phyloP scores from a whole-genome alignment of 2,888 invertebrate genomes.

The Drosophila robusta region DNA sequence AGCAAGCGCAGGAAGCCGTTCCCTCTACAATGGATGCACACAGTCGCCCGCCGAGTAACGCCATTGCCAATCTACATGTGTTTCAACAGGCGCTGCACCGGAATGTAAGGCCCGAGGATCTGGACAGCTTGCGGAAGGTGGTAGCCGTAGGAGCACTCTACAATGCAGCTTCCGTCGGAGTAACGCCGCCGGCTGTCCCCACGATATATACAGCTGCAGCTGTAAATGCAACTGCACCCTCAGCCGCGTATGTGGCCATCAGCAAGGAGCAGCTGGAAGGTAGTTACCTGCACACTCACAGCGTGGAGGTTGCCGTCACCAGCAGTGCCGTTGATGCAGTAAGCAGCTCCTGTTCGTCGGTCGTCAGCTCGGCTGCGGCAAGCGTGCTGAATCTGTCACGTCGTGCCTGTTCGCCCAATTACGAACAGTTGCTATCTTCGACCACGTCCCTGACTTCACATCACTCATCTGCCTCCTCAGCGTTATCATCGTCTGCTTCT shows the following conservation, averaged over 20 bases:
- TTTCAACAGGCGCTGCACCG: conserved; percentile 76
- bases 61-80: conserved; percentile 76
- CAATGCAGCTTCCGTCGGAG: conserved; percentile 50
- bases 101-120: conserved; percentile 76
- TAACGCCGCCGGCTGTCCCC: conserved; percentile 27
- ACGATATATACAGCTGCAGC: conserved; percentile 30
- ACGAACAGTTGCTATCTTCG: conserved; percentile 89
- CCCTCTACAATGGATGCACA: conserved; percentile 2
- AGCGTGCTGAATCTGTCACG: conserved; percentile 91
- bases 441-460: conserved; percentile 87
- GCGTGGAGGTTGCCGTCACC: conserved; percentile 73
- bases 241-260: conserved; percentile 42
- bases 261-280: conserved; percentile 69
- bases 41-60: conserved; percentile 14
- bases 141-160: conserved; percentile 76
- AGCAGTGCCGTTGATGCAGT: conserved; percentile 82
- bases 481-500: conserved; percentile 89
- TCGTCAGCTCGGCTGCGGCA: conserved; percentile 64
- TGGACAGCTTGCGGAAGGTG: conserved; percentile 82
- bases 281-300: conserved; percentile 57
- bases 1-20: conserved; percentile 4
- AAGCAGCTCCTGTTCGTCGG: conserved; percentile 63
- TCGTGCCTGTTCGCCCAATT: conserved; percentile 88
- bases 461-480: conserved; percentile 70
- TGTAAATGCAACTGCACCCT: conserved; percentile 3